A percentile compares a stretch with the other conserved stretches of the same genome.
Evolutionary conservation across 2,113 vertebrate genomes (phyloP).

Genomic region (Struthio camelus): DNA sequence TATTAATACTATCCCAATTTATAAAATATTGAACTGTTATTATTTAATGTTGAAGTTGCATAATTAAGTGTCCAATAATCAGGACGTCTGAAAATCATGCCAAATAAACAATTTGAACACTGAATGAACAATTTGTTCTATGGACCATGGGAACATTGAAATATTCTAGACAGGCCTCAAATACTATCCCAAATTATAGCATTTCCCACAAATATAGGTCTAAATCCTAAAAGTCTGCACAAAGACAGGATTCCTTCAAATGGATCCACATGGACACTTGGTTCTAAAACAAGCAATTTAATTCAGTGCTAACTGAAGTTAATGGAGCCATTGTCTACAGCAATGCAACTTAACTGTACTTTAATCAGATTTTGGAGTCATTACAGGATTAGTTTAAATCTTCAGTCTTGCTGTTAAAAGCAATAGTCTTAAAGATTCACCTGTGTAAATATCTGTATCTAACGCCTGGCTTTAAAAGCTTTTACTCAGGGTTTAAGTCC

Average conservation of each 20-base stretch:
- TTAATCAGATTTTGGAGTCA: background rate
- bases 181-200: background rate
- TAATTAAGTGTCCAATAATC: background rate
- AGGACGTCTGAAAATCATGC: background rate
- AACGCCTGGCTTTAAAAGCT: background rate
- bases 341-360: background rate
- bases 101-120: background rate
- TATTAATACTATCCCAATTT: background rate
- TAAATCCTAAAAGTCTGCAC: background rate
- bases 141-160: background rate
- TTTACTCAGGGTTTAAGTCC: background rate
- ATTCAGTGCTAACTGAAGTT: background rate
- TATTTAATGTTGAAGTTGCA: background rate
- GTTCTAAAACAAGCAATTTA: background rate
- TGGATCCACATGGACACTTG: background rate
- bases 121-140: background rate
- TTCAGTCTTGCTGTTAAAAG: background rate
- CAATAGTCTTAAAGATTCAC: background rate
- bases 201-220: background rate
- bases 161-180: background rate
- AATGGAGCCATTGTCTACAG: background rate
- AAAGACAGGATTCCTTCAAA: background rate
- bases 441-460: background rate
- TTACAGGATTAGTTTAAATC: background rate
- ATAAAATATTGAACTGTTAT: conserved; percentile 4